A percentile compares a stretch with the other conserved stretches of the same genome.
Evolutionary conservation across 2,888 invertebrate species (phyloP).

Genomic region (Myopa tessellatipennis): DNA sequence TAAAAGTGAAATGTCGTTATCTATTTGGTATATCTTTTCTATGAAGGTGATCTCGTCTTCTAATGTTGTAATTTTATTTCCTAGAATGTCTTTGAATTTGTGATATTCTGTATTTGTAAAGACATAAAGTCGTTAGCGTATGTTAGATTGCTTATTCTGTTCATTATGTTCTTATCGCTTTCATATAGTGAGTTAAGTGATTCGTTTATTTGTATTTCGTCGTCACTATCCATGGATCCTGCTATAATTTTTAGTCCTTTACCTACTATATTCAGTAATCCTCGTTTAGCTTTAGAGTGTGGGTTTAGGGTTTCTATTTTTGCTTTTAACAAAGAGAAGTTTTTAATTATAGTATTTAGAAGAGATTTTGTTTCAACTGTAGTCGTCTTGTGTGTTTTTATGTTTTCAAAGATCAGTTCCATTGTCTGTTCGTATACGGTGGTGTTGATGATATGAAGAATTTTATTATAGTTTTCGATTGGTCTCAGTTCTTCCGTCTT

Average conservation of each 20-base stretch:
- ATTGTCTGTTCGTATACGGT: no score
- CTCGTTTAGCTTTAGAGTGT: conserved; percentile 40
- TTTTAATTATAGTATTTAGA: no score
- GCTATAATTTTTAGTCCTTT: conserved; percentile 44
- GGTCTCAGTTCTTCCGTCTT: no score
- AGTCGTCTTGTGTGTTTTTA: no score
- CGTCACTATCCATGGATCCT: conserved; percentile 46
- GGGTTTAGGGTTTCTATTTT: conserved; percentile 15
- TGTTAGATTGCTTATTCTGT: conserved; percentile 28
- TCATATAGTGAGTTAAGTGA: conserved; percentile 31
- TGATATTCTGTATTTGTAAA: conserved; percentile 46
- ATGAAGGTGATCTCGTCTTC: conserved; percentile 47
- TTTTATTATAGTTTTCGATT: no score
- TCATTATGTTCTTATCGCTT: conserved; percentile 33
- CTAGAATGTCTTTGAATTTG: conserved; percentile 38
- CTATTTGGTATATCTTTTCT: conserved; percentile 46
- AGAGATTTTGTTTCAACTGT: no score
- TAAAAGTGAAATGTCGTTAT: conserved; percentile 43
- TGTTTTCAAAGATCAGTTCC: no score
- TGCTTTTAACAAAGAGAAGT: no score
- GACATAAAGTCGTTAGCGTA: conserved; percentile 35
- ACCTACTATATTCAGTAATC: conserved; percentile 39
- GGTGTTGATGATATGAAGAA: no score
- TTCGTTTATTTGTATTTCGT: conserved; percentile 40
- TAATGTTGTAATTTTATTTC: conserved; percentile 42